These are phyloP conservation scores for Ormia ochracea DNA, from an alignment of 2,888 invertebrate species.

Conservation along the genomic window DNA sequence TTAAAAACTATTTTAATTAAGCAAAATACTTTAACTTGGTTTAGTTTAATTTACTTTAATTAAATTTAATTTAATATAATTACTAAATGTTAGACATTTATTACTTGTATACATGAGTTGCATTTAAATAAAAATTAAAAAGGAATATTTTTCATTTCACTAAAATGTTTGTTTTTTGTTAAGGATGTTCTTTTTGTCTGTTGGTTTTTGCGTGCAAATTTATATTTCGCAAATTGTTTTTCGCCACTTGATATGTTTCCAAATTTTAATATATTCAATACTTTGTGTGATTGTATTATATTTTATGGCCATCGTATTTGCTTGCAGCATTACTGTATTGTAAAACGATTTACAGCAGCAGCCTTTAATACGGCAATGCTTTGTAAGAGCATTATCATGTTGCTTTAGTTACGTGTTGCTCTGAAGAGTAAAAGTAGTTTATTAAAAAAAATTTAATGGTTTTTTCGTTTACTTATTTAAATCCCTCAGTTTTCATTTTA, in stretches of 20 bases:
- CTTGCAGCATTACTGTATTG: constrained; percentile 29
- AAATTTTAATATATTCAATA: constrained; percentile 80
- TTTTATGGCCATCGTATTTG: constrained; percentile 68
- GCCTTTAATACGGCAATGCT: constrained; percentile 43
- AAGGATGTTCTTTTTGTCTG: constrained; percentile 28
- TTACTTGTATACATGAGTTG: constrained; percentile 34
- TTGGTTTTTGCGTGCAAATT: constrained; percentile 24
- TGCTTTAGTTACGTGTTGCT: constrained; percentile 25
- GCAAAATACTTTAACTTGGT: background rate
- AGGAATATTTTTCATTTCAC: background rate
- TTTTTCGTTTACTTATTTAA: background rate
- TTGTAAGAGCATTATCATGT: constrained; percentile 37
- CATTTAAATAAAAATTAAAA: background rate
- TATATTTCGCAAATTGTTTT: constrained; percentile 51
- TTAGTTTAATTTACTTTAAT: too few species aligned
- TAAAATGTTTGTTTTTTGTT: constrained; percentile 21
- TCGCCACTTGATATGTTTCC: constrained; percentile 90
- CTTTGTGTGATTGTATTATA: constrained; percentile 68
- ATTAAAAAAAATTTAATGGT: background rate
- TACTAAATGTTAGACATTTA: constrained; percentile 49
- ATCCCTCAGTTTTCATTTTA: constrained; percentile 18
- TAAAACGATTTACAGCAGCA: constrained; percentile 34
- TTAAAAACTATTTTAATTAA: constrained; percentile 2
- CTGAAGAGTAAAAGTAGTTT: background rate
- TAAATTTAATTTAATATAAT: too few species aligned